Percentiles rank a stretch among this genome's conserved stretches.
These are phyloP conservation scores for Sycobia sp. DNA, from an alignment of 1,140 invertebrate genomes.

Conservation along the genomic window DNA sequence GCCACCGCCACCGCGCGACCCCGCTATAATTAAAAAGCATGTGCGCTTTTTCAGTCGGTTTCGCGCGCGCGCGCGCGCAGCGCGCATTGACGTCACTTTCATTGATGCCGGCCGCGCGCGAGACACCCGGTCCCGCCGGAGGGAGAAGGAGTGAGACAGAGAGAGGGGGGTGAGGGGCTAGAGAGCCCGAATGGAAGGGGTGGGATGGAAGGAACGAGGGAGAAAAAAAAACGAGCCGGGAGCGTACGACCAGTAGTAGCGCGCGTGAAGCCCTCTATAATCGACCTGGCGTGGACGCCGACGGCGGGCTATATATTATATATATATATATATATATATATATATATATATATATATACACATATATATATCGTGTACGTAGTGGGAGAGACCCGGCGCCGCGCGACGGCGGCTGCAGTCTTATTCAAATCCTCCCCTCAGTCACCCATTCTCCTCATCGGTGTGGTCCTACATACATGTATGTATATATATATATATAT, in stretches of 20 bases:
- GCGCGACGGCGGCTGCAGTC: not conserved
- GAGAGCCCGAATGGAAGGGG: not conserved
- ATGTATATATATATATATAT: too few relatives aligned
- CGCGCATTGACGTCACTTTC: conserved; percentile 59
- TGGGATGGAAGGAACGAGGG: not conserved
- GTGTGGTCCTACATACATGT: too few relatives aligned
- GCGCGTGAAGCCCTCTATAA: too few relatives aligned
- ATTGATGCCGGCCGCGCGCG: conserved; percentile 52
- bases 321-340: too few relatives aligned
- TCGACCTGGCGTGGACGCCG: too few relatives aligned
- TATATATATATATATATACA: too few relatives aligned
- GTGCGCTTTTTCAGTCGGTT: conserved; percentile 54
- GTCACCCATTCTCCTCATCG: too few relatives aligned
- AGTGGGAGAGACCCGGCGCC: conserved; percentile 1
- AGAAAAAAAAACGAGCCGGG: not conserved
- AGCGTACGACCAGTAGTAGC: not conserved
- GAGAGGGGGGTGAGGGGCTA: not conserved
- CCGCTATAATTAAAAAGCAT: conserved; percentile 55
- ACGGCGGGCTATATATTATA: too few relatives aligned
- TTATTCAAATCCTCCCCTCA: conserved; percentile 13
- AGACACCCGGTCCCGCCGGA: not conserved
- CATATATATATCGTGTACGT: too few relatives aligned
- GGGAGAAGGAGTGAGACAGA: too few relatives aligned
- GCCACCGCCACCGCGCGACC: not conserved
- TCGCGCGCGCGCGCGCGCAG: too few relatives aligned